Conservation (phyloP, 2,797 vertebrate species). For the Cyclura pinguis region DNA sequence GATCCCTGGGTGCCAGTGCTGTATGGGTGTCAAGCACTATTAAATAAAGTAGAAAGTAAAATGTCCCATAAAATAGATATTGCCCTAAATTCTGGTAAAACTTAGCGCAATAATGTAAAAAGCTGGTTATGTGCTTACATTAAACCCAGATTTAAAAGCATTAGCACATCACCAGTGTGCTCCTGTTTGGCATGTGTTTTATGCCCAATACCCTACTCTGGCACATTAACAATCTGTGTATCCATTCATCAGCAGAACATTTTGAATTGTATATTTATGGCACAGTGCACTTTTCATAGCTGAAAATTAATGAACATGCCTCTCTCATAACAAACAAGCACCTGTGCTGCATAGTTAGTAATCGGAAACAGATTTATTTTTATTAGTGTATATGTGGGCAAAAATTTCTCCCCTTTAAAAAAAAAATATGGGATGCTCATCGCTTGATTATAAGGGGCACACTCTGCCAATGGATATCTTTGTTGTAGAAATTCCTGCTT, state of each 20-base stretch:
- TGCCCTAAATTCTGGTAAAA: conserved; percentile 78
- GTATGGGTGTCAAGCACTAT: conserved; percentile 78
- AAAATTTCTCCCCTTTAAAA: conserved; percentile 85
- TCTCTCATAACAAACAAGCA: conserved; percentile 99
- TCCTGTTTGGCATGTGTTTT: conserved; percentile 89
- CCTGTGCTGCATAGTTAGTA: conserved; percentile 99
- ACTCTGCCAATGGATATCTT: conserved; percentile 70
- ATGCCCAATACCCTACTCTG: conserved; percentile 90
- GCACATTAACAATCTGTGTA: conserved; percentile 98
- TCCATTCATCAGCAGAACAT: conserved; percentile 98
- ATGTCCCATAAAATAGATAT: conserved; percentile 74
- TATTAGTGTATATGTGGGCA: conserved; percentile 96
- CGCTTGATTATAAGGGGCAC: conserved; percentile 69
- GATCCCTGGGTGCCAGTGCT: conserved; percentile 74
- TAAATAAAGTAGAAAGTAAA: conserved; percentile 74
- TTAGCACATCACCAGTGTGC: conserved; percentile 86
- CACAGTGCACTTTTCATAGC: conserved; percentile 98
- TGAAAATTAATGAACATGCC: conserved; percentile 99
- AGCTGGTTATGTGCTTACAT: conserved; percentile 74
- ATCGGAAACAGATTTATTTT: conserved; percentile 99
- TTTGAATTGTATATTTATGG: conserved; percentile 99
- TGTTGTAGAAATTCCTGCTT: conserved; percentile 74
- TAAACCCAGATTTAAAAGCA: conserved; percentile 81
- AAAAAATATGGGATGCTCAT: conserved; percentile 70
- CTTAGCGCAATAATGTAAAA: conserved; percentile 82